Evolutionary conservation across 2,113 vertebrate species (phyloP).

Genomic region (Pachyramphus minor): DNA sequence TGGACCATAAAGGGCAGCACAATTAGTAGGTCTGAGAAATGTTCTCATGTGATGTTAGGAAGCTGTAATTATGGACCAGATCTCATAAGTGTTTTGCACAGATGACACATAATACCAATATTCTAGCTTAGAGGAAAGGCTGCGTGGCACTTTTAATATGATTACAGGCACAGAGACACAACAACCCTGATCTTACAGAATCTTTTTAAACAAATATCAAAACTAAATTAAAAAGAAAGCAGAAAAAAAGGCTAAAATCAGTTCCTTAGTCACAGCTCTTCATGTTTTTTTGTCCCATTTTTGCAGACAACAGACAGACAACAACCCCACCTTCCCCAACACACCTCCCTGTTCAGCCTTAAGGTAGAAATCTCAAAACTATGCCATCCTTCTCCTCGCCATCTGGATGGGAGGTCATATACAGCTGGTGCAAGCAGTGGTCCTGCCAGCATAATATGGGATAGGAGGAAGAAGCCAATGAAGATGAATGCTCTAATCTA

Average conservation of each 20-base stretch:
- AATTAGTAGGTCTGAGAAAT: conserved; percentile 54
- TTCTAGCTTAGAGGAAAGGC: background rate
- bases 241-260: background rate
- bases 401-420: background rate
- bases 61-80: conserved; percentile 65
- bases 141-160: background rate
- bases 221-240: background rate
- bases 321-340: background rate
- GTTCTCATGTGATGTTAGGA: conserved; percentile 52
- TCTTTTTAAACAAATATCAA: background rate
- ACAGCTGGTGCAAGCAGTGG: background rate
- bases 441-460: background rate
- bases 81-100: conserved; percentile 62
- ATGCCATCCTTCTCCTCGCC: fast-evolving
- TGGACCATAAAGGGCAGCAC: conserved; percentile 51
- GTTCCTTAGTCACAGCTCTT: background rate
- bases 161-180: background rate
- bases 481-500: background rate
- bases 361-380: background rate
- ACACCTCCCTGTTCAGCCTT: background rate
- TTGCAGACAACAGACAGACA: background rate
- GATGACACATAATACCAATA: conserved; percentile 54
- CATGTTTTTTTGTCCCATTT: background rate
- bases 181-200: background rate
- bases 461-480: background rate